These are phyloP conservation scores for Heliconius erato DNA, from an alignment of 2,888 invertebrate genomes.

Conservation along the genomic window DNA sequence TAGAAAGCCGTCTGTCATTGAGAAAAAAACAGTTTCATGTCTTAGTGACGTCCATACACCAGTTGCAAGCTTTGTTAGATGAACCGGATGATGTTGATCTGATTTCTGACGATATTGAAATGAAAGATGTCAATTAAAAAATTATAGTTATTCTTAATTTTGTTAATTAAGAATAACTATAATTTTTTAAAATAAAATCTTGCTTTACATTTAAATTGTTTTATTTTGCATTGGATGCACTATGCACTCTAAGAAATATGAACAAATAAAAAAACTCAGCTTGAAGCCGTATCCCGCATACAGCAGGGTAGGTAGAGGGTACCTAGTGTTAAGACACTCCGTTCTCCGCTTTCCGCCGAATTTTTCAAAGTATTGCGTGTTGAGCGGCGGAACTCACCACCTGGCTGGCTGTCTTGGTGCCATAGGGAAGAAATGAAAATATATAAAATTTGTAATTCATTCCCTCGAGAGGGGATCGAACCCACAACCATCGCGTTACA, in stretches of 20 bases:
- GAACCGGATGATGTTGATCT: slow-evolving; percentile 87
- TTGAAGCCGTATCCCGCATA: no score
- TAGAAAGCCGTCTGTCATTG: slow-evolving; percentile 92
- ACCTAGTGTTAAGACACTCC: no score
- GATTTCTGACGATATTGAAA: slow-evolving; percentile 74
- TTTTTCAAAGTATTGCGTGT: no score
- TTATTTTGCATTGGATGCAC: slow-evolving; percentile 4
- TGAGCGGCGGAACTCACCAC: no score
- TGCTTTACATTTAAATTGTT: neutral
- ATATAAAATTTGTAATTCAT: slow-evolving; percentile 66
- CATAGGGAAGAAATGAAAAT: no score
- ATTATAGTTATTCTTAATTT: no score
- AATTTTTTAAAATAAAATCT: slow-evolving; percentile 25
- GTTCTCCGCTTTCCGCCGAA: no score
- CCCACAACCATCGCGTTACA: no score
- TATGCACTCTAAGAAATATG: neutral
- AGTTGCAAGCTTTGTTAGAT: slow-evolving; percentile 92
- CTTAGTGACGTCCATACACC: slow-evolving; percentile 93
- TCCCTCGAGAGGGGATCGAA: no score
- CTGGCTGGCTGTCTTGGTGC: no score
- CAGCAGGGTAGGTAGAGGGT: no score
- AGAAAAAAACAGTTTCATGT: slow-evolving; percentile 96
- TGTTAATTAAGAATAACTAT: neutral
- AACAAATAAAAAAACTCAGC: neutral
- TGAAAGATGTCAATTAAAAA: slow-evolving; percentile 65